Conservation (phyloP, 2,888 invertebrate species). For the Epiblema foenella region DNA sequence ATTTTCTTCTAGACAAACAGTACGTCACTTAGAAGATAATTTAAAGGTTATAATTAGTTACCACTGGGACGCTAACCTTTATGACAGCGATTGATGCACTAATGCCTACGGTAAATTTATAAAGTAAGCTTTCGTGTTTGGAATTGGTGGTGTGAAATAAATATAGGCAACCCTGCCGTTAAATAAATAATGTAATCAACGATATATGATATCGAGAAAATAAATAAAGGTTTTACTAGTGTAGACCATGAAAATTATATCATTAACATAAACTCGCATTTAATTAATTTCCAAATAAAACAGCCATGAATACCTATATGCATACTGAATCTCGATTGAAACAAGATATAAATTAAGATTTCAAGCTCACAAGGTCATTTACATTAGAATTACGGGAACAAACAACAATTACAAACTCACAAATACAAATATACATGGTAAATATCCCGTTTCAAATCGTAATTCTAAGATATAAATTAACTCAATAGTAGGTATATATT, state of each 20-base stretch:
- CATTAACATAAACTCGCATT: background rate
- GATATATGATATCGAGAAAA: background rate
- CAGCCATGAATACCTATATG: background rate
- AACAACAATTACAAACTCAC: no score
- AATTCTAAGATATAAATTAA: slow-evolving; percentile 24
- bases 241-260: background rate
- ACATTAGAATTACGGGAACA: no score
- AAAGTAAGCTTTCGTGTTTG: background rate
- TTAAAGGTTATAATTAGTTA: no score
- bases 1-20: slow-evolving; percentile 1
- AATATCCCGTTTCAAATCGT: no score
- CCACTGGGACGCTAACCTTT: background rate
- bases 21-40: background rate
- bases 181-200: slow-evolving; percentile 13
- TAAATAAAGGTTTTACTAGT: background rate
- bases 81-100: background rate
- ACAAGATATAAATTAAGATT: no score
- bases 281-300: background rate
- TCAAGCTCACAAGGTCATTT: no score
- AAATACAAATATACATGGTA: no score
- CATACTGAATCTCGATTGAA: no score
- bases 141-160: slow-evolving; percentile 1
- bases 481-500: slow-evolving; percentile 7
- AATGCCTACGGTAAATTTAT: slow-evolving; percentile 2
- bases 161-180: slow-evolving; percentile 1